Evolutionary conservation across 2,888 invertebrate species (phyloP), one percentile per base, ranked within the genome.

Genomic region (Nebria brevicollis): DNA sequence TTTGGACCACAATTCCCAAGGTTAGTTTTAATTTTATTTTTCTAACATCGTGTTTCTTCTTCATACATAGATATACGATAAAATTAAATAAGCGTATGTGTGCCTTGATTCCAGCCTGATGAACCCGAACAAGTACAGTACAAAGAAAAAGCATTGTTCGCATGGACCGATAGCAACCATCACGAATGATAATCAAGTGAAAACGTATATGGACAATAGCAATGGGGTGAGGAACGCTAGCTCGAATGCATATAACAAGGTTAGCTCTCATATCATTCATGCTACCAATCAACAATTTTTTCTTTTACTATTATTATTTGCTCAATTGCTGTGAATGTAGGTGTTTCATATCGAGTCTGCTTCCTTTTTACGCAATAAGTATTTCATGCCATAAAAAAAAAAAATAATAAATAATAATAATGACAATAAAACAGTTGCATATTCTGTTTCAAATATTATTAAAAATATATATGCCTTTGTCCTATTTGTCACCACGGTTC

Each of bases 1-100:
- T 99, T 97, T 89, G 98, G 98, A 84, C 98, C 98, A 80, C 97
- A 97, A 90, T 98, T 96, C 92, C 99, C 99, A 87, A 97, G 97
- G 98, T 98, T 91, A 54, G 11, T 54, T 20, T 20, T 20, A 20
- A 20, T 20, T 20, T 20, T 20, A 20, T 20, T 20, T 20, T 20
- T 20, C 20, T 20, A 20, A 5, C 34, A 34, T 4, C 1, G 0
- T 4, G 34, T 34, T 34, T 2, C 34, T 34, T 34, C 34, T 34
- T 4, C 5, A 34, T 34, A 34, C 2, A 34, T 34, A 4, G 5
- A 34, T 34, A 34, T 34, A 5, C 34, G 34, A 34, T 34, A 34
- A 34, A 34, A 34, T 4, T 34, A 34, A 34, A 66, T 66, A 25
- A 15, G 25, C 20, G 11, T 20, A 26, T 82, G 81, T 20, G 70